Percentiles rank a stretch among this genome's conserved stretches.
Conservation (phyloP, 1,140 invertebrate genomes). For the Pissodes strobi region DNA sequence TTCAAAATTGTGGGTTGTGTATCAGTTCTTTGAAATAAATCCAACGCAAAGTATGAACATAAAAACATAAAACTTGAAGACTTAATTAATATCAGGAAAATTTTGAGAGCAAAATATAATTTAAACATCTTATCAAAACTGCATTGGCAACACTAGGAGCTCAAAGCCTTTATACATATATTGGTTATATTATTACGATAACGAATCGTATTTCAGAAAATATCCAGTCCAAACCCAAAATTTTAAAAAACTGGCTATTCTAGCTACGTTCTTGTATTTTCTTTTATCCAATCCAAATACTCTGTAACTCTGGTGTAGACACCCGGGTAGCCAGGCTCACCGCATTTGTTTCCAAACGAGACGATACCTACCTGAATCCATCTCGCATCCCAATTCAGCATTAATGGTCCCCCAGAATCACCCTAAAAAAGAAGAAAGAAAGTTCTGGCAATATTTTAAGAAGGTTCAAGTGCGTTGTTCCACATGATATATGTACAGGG, state of each 20-base stretch:
- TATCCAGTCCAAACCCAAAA: no score
- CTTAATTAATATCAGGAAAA: background rate
- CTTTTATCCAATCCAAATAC: slow-evolving; percentile 66
- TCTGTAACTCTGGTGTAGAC: slow-evolving; percentile 74
- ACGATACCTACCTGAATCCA: slow-evolving; percentile 90
- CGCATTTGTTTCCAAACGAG: slow-evolving; percentile 90
- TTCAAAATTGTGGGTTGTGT: background rate
- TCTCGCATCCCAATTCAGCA: slow-evolving; percentile 73
- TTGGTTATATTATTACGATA: no score
- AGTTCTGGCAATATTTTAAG: no score
- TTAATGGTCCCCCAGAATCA: slow-evolving; percentile 81
- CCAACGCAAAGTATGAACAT: background rate
- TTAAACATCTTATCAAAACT: no score
- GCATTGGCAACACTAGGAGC: no score
- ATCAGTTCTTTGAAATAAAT: background rate
- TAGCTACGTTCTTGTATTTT: slow-evolving; percentile 53
- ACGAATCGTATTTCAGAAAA: no score
- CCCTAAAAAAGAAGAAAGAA: slow-evolving; percentile 62
- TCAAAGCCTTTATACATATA: no score
- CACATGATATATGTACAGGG: no score
- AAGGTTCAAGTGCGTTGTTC: no score
- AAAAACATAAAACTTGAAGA: background rate
- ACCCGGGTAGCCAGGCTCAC: slow-evolving; percentile 83
- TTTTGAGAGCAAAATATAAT: background rate
- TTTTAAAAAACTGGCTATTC: no score